Conservation (phyloP, 2,888 invertebrate species). For the Notocelia uddmanniana region DNA sequence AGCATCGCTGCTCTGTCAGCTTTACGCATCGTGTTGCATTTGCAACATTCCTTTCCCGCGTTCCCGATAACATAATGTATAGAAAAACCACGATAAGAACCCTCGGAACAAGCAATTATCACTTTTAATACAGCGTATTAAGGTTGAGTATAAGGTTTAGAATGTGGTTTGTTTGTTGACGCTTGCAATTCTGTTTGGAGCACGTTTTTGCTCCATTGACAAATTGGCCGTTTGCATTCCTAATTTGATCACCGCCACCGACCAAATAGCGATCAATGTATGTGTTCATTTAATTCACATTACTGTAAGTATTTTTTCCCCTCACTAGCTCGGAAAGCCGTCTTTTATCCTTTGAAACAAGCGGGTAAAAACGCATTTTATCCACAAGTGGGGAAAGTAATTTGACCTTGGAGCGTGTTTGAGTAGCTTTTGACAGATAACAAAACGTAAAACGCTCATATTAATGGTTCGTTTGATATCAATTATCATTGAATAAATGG, state of each 20-base stretch:
- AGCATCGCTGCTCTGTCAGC: not conserved
- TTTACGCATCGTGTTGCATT: conserved; percentile 33
- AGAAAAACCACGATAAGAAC: conserved; percentile 6
- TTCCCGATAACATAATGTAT: conserved; percentile 33
- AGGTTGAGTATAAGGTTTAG: not conserved
- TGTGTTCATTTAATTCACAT: not conserved
- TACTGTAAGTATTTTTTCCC: too few species aligned
- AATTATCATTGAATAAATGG: too few species aligned
- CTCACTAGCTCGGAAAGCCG: too few species aligned
- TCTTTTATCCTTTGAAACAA: too few species aligned
- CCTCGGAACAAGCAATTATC: not conserved
- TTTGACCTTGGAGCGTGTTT: too few species aligned
- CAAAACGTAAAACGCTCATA: too few species aligned
- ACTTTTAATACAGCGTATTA: not conserved
- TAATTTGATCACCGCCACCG: conserved; percentile 31
- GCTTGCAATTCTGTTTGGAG: conserved; percentile 13
- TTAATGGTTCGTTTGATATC: too few species aligned
- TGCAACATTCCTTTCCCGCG: conserved; percentile 41
- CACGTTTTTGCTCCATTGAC: conserved; percentile 39
- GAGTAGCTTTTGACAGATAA: too few species aligned
- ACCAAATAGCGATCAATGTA: not conserved
- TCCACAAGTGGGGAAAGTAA: too few species aligned
- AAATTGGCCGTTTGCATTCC: conserved; percentile 37
- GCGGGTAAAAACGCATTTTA: too few species aligned
- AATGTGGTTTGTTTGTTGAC: not conserved